Base-by-base conservation (phyloP, 2,888 invertebrate species). In the Macaria notata region DNA sequence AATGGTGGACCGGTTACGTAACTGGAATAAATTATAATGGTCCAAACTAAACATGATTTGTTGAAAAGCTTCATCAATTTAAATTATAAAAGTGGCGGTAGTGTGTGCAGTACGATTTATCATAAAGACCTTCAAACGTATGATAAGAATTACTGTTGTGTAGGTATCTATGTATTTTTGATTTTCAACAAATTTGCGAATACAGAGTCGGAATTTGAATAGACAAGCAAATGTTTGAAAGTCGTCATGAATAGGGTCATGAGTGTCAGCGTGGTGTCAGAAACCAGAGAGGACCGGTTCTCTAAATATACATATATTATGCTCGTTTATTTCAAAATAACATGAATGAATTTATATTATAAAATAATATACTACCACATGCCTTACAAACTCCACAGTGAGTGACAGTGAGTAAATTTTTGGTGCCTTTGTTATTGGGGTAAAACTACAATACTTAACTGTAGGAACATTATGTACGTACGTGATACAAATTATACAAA, bases 221-320 rank as follows among this genome's bases (percentile, higher is more conserved):
- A 30, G 54, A 54, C 55, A 53, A 51, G 58, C 69, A 66, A 71
- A 78, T 75, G 71, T 76, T 78, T 72, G 67, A 75, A 72, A 73
- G 66, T 60, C 61, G 66, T 69, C 66, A 74, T 78, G 79, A 58
- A 78, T 79, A 77, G 77, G 81, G 80, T 78, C 78, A 75, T 70
- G 64, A 72, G 69, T 71, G 68, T 71, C 61, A 62, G 72, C 69
- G 78, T 64, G 72, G 69, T 71, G 68, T 71, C 61, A 62, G 72
- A 69, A 79, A 73, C 76, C 71, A 67, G 71, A 68, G 56, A 62
- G 44, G 67, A 79, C 82, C 72, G 72, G 81, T 83, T 83, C 57
- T 46, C 49, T 64, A 19, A 19, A 19, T 19, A 19, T 19, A 19
- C 19, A 19, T 2, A 19, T 19, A 19, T 19, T 19, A 19, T 19